phyloP scores from a whole-genome alignment of 2,888 invertebrate genomes.

The Drosophila niveifrons region DNA sequence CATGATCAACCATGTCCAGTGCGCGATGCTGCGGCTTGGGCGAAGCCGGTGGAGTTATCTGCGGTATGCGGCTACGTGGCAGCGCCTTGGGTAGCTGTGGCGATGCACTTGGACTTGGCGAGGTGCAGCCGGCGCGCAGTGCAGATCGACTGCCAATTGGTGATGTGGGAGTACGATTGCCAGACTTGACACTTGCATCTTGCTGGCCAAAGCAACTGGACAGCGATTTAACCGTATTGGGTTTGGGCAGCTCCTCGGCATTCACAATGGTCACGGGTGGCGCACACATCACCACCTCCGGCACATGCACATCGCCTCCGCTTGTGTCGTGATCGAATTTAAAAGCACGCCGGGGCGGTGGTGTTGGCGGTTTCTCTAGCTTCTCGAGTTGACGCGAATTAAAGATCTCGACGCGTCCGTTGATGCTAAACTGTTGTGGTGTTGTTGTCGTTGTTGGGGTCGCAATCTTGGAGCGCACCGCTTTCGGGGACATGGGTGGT shows the following conservation, averaged over 20 bases:
- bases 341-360: constrained; percentile 59
- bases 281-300: constrained; percentile 78
- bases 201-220: constrained; percentile 75
- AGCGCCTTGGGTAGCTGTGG: constrained; percentile 61
- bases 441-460: constrained; percentile 26
- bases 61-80: constrained; percentile 79
- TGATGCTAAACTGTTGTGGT: constrained; percentile 79
- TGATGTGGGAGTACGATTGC: constrained; percentile 2
- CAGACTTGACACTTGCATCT: neutral
- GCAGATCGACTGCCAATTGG: constrained; percentile 4
- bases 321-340: constrained; percentile 24
- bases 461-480: constrained; percentile 41
- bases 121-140: constrained; percentile 8
- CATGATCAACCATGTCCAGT: constrained; percentile 54
- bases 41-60: constrained; percentile 74
- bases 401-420: constrained; percentile 83
- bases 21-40: constrained; percentile 48
- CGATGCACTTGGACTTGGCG: constrained; percentile 29
- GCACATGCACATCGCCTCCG: constrained; percentile 42
- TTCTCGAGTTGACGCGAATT: constrained; percentile 81
- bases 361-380: constrained; percentile 74
- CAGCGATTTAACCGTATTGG: constrained; percentile 80
- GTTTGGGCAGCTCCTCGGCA: constrained; percentile 81
- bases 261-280: constrained; percentile 78
- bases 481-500: constrained; percentile 75